These are phyloP conservation scores for Syrrhaptes paradoxus DNA, from an alignment of 2,113 vertebrate species.

Conservation along the genomic window DNA sequence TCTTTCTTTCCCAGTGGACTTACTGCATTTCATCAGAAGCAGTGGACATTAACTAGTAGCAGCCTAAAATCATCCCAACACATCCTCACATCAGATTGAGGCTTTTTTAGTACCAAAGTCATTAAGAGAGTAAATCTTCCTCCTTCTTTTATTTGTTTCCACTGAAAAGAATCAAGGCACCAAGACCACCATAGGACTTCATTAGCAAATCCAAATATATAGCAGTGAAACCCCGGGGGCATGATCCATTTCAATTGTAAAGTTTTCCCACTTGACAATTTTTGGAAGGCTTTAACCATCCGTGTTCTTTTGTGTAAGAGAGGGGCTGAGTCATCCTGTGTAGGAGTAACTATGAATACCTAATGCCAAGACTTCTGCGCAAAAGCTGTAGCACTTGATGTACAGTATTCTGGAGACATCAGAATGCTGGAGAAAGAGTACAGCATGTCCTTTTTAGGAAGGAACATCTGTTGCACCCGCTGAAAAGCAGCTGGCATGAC, in stretches of 20 bases:
- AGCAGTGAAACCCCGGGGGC: neutral
- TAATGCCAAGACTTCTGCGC: neutral
- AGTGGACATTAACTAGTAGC: neutral
- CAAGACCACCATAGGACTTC: neutral
- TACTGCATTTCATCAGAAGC: neutral
- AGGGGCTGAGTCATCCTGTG: neutral
- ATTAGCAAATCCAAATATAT: neutral
- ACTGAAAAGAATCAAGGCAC: neutral
- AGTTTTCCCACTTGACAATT: neutral
- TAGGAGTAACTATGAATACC: conserved; percentile 4
- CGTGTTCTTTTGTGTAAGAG: neutral
- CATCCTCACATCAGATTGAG: neutral
- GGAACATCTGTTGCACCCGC: neutral
- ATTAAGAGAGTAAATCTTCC: neutral
- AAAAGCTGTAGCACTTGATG: neutral
- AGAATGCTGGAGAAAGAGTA: neutral
- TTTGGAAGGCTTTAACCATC: conserved; percentile 14
- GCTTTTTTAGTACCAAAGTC: neutral
- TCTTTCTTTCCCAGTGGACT: neutral
- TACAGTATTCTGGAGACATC: neutral
- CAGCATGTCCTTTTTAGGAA: conserved; percentile 14
- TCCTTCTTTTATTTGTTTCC: neutral
- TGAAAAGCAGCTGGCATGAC: neutral
- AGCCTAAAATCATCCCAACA: neutral
- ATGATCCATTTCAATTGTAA: neutral